phyloP scores from a whole-genome alignment of 1,140 invertebrate genomes.

The Dreissena rostriformis region DNA sequence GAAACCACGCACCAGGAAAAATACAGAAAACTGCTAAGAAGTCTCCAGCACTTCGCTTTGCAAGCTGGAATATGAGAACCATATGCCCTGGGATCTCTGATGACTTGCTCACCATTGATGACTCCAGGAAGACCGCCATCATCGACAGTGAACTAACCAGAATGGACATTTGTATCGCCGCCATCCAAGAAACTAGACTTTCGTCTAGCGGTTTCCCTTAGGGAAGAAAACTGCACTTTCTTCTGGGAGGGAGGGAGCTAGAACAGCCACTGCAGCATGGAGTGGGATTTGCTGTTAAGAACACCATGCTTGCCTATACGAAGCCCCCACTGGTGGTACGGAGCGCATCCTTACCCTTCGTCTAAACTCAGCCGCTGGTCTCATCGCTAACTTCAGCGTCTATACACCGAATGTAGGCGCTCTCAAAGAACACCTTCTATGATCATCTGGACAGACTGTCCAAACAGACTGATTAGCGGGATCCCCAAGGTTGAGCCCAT shows the following conservation, averaged over 20 bases:
- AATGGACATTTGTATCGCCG: slow-evolving; percentile 49
- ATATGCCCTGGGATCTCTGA: slow-evolving; percentile 51
- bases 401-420: slow-evolving; percentile 6
- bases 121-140: slow-evolving; percentile 54
- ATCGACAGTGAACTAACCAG: no score
- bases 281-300: slow-evolving; percentile 36
- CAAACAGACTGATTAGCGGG: no score
- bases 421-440: slow-evolving; percentile 53
- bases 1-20: no score
- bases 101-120: slow-evolving; percentile 34
- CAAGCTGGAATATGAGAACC: slow-evolving; percentile 52
- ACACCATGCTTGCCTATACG: slow-evolving; percentile 17
- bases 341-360: slow-evolving; percentile 54
- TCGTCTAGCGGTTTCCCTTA: slow-evolving; percentile 24
- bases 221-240: slow-evolving; percentile 52
- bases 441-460: slow-evolving; percentile 19
- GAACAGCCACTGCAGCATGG: slow-evolving; percentile 31
- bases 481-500: slow-evolving; percentile 31
- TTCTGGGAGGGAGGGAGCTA: slow-evolving; percentile 39
- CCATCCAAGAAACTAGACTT: slow-evolving; percentile 48
- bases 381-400: slow-evolving; percentile 46
- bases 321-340: slow-evolving; percentile 5
- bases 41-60: background rate
- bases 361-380: background rate
- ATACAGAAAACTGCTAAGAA: no score